Evolutionary conservation across 2,113 vertebrate species (phyloP).

Genomic region (Calcarius ornatus): DNA sequence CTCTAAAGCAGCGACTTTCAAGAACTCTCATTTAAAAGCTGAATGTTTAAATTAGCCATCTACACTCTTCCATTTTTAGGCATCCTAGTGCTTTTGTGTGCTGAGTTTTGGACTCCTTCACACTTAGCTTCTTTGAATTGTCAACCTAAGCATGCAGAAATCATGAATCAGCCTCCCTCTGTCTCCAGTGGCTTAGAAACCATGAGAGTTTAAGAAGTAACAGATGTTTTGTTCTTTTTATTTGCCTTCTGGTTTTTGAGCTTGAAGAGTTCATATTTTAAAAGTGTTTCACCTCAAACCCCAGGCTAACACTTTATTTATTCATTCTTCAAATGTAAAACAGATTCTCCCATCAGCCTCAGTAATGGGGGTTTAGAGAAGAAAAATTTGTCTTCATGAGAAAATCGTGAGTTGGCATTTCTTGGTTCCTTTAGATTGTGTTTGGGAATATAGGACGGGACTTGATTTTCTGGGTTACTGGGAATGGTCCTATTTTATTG

Average conservation of each 20-base stretch:
- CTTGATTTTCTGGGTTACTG: conserved; percentile 4
- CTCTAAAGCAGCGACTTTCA: not conserved
- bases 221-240: conserved; percentile 55
- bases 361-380: not conserved
- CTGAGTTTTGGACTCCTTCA: conserved; percentile 35
- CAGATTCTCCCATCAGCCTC: not conserved
- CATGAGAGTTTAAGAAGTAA: conserved; percentile 45
- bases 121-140: conserved; percentile 28
- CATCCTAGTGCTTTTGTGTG: not conserved
- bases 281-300: not conserved
- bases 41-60: conserved; percentile 19
- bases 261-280: conserved; percentile 30
- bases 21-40: not conserved
- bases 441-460: not conserved
- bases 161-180: conserved; percentile 32
- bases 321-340: conserved; percentile 20
- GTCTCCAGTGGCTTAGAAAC: conserved; percentile 38
- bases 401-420: not conserved
- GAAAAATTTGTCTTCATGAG: not conserved
- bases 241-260: conserved; percentile 44
- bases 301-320: conserved; percentile 14
- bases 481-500: not conserved
- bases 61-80: conserved; percentile 46
- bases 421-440: not conserved
- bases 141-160: conserved; percentile 43